Percentiles rank a stretch among this genome's conserved stretches.
Evolutionary conservation across 1,140 invertebrate genomes (phyloP).

Genomic region (Saccostrea cuccullata): DNA sequence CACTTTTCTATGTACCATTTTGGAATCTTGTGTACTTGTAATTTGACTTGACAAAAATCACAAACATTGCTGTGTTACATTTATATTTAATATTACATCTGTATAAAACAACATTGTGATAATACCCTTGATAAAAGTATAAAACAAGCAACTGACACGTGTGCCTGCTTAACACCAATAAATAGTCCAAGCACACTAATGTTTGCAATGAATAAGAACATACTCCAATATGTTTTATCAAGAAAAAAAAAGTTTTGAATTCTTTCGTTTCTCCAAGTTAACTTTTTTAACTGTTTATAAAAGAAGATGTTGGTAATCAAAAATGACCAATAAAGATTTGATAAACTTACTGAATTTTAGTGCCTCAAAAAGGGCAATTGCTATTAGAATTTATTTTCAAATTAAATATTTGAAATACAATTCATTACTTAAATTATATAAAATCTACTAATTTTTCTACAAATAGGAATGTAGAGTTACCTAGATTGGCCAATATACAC

Average conservation of each 20-base stretch:
- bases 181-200: conserved; percentile 25
- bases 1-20: neutral
- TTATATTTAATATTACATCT: conserved; percentile 30
- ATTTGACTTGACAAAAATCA: neutral
- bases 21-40: neutral
- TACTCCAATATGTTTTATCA: neutral
- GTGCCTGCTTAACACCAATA: conserved; percentile 11
- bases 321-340: too few species aligned
- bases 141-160: neutral
- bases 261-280: neutral
- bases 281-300: neutral
- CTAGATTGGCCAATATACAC: neutral
- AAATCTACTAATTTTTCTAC: neutral
- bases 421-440: neutral
- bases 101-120: conserved; percentile 36
- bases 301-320: neutral
- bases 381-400: too few species aligned
- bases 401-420: too few species aligned
- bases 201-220: neutral
- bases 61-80: neutral
- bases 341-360: too few species aligned
- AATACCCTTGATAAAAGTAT: conserved; percentile 36
- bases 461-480: neutral
- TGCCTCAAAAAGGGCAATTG: too few species aligned
- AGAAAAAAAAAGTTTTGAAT: neutral